Base-by-base conservation (phyloP, 2,113 vertebrate species). In the Chitala chitala region DNA sequence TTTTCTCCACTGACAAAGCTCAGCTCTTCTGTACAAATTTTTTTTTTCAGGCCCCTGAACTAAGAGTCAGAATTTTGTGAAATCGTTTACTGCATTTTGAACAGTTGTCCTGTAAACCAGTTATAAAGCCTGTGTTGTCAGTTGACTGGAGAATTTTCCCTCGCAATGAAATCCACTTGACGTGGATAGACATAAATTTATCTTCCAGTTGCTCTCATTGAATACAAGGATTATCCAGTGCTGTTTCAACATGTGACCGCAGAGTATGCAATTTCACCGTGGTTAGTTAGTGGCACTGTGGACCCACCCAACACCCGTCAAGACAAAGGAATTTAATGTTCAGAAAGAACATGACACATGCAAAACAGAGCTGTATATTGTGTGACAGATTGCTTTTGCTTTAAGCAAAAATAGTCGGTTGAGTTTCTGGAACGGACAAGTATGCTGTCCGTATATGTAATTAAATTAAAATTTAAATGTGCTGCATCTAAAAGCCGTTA, bases 1-100 rank as follows among this genome's bases (percentile, higher is more conserved):
- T 9, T n/a, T 46, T 42, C 12, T 24, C 20, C 12, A 38, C 22
- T 55, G 29, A 38, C 29, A 42, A 12, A 3, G 59, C 42, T 68
- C 10, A 22, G n/a, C 42, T 68, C 2, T 13, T 68, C 64, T 29
- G 42, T 68, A 68, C 46, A 22, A 22, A 48, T 68, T 48, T 42
- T 22, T 26, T 68, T 68, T n/a, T 68, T 68, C 22, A 44, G 40
- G 42, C n/a, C n/a, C n/a, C n/a, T n/a, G n/a, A n/a, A n/a, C n/a
- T n/a, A n/a, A n/a, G n/a, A n/a, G n/a, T n/a, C n/a, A n/a, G n/a
- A 8, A 36, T 69, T 33, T 51, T 69, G n/a, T 51, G 29, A n/a
- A n/a, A n/a, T n/a, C 46, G 9, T 51, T 24, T 26, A 13, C 48
- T 33, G 50, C 33, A 33, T 51, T 31, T 29, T 38, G 46, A 66